These are phyloP conservation scores for Prostheceraeus crozeri DNA, from an alignment of 2,888 invertebrate genomes.

Conservation along the genomic window DNA sequence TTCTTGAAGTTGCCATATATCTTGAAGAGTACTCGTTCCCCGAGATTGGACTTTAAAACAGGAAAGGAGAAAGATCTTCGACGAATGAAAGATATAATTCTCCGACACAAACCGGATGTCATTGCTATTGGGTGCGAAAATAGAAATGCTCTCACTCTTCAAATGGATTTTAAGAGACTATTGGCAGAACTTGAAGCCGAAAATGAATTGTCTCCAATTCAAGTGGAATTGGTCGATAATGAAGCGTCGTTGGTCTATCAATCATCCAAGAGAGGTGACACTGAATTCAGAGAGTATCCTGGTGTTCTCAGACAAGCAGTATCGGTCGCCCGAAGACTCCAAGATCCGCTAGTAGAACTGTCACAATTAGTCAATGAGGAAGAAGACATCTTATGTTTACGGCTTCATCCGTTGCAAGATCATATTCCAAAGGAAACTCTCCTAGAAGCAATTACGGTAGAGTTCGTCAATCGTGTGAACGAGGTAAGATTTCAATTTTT, in stretches of 20 bases:
- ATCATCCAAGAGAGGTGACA: slow-evolving; percentile 74
- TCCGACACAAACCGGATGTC: slow-evolving; percentile 82
- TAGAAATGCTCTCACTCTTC: slow-evolving; percentile 62
- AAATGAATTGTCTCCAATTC: slow-evolving; percentile 71
- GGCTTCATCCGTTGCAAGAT: slow-evolving; percentile 74
- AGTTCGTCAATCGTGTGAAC: slow-evolving; percentile 84
- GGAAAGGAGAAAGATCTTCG: slow-evolving; percentile 62
- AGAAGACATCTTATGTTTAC: slow-evolving; percentile 86
- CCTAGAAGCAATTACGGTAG: slow-evolving; percentile 72
- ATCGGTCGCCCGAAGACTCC: slow-evolving; percentile 78
- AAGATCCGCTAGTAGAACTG: slow-evolving; percentile 91
- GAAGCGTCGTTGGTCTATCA: slow-evolving; percentile 83
- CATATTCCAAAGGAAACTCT: slow-evolving; percentile 70
- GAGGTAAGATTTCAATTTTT: no score
- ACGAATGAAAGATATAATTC: slow-evolving; percentile 72
- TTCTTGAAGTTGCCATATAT: slow-evolving; percentile 78
- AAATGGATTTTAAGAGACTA: slow-evolving; percentile 50
- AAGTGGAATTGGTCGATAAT: slow-evolving; percentile 84
- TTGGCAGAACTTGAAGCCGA: slow-evolving; percentile 58
- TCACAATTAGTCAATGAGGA: slow-evolving; percentile 89
- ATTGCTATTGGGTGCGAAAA: slow-evolving; percentile 84
- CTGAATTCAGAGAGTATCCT: slow-evolving; percentile 87
- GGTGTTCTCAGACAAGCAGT: slow-evolving; percentile 80
- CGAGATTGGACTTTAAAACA: slow-evolving; percentile 7
- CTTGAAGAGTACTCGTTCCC: slow-evolving; percentile 24